These are phyloP conservation scores for Morpho helenor DNA, from an alignment of 2,888 invertebrate genomes.

Conservation along the genomic window DNA sequence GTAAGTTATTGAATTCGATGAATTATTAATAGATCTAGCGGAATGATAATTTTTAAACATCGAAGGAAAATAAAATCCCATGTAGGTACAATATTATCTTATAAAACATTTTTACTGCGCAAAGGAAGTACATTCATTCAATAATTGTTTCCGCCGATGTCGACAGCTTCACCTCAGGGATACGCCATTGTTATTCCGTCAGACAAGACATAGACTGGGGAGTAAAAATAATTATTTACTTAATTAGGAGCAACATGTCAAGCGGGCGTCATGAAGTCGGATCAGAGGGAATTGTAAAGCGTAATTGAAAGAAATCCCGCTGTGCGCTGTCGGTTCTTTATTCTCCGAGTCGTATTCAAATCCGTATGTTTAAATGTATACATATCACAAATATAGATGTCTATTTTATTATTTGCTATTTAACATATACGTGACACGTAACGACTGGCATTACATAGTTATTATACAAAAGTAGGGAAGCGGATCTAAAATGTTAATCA, in stretches of 20 bases:
- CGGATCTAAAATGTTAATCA: too few relatives aligned
- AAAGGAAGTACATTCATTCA: constrained; percentile 21
- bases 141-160: constrained; percentile 27
- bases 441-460: too few relatives aligned
- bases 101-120: constrained; percentile 3
- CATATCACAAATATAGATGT: constrained; percentile 8
- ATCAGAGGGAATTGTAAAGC: constrained; percentile 25
- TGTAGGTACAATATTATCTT: too few relatives aligned
- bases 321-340: constrained; percentile 21
- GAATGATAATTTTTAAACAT: too few relatives aligned
- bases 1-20: too few relatives aligned
- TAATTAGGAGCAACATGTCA: constrained; percentile 26
- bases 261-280: constrained; percentile 24
- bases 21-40: too few relatives aligned
- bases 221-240: constrained; percentile 24
- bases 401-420: neutral
- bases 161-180: constrained; percentile 25
- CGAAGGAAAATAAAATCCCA: too few relatives aligned
- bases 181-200: constrained; percentile 15
- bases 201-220: constrained; percentile 22
- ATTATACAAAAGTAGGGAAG: too few relatives aligned
- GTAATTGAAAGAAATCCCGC: constrained; percentile 26
- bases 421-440: too few relatives aligned
- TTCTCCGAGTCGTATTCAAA: constrained; percentile 17
- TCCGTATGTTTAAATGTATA: constrained; percentile 15